phyloP scores from a whole-genome alignment of 1,140 invertebrate species.

The Drosophila biarmipes region DNA sequence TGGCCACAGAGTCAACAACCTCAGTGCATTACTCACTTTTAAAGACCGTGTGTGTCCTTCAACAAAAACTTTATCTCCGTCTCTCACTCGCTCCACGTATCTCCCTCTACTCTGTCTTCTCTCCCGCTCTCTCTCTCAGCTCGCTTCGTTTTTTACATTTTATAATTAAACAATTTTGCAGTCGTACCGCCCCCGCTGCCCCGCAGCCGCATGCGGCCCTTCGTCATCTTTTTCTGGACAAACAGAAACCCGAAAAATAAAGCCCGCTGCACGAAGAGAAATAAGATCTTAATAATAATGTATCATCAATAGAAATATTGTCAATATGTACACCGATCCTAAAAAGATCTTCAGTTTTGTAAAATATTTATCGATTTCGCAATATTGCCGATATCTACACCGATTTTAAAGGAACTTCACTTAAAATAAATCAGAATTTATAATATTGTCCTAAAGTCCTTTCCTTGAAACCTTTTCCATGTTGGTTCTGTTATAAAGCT shows the following conservation, averaged over 20 bases:
- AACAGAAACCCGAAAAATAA: slow-evolving; percentile 54
- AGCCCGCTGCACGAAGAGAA: slow-evolving; percentile 41
- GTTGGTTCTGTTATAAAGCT: background rate
- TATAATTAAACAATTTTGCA: slow-evolving; percentile 82
- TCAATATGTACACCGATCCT: too few relatives aligned
- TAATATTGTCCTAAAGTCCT: too few relatives aligned
- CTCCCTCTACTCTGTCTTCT: slow-evolving; percentile 13
- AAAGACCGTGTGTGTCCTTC: slow-evolving; percentile 84
- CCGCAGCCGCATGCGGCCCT: background rate
- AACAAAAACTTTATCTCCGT: slow-evolving; percentile 79
- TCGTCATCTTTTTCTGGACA: slow-evolving; percentile 45
- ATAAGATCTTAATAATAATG: too few relatives aligned
- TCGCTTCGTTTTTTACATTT: slow-evolving; percentile 71
- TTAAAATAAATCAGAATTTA: too few relatives aligned
- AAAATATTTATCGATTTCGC: too few relatives aligned
- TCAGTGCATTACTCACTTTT: slow-evolving; percentile 84
- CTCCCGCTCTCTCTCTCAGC: slow-evolving; percentile 20
- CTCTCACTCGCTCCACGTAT: slow-evolving; percentile 34
- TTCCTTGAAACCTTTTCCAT: too few relatives aligned
- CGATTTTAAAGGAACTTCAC: too few relatives aligned
- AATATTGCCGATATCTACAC: too few relatives aligned
- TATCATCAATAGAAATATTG: background rate
- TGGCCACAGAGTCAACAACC: slow-evolving; percentile 72
- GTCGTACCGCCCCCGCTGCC: slow-evolving; percentile 27
- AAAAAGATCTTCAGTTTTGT: too few relatives aligned